A percentile compares a stretch with the other conserved stretches of the same genome.
Evolutionary conservation across 2,888 invertebrate species (phyloP).

Genomic region (Drosophila helvetica): DNA sequence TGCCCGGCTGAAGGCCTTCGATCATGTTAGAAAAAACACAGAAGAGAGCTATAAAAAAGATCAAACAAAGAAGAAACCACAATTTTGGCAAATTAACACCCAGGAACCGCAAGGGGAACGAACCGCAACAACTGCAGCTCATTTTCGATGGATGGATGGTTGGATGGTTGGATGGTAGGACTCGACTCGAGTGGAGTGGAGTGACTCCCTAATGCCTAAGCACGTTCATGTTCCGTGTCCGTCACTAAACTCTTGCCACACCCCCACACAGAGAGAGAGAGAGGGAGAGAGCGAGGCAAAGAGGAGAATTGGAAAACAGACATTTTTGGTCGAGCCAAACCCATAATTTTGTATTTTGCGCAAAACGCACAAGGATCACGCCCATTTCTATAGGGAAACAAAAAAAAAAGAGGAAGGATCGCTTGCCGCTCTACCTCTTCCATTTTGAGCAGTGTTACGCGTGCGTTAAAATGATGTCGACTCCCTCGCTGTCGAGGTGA

Average conservation of each 20-base stretch:
- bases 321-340: constrained; percentile 58
- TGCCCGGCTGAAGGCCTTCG: not conserved
- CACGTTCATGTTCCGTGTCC: constrained; percentile 70
- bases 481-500: constrained; percentile 66
- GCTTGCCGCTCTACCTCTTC: constrained; percentile 10
- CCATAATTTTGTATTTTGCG: constrained; percentile 77
- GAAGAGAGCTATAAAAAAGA: constrained; percentile 6
- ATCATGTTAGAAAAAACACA: constrained; percentile 52
- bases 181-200: not conserved
- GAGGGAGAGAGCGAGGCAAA: not conserved
- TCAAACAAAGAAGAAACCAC: constrained; percentile 51
- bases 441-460: constrained; percentile 58
- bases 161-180: constrained; percentile 13
- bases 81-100: constrained; percentile 77
- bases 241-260: constrained; percentile 74
- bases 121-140: constrained; percentile 34
- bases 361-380: constrained; percentile 67
- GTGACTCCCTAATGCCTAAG: constrained; percentile 77
- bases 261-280: constrained; percentile 38
- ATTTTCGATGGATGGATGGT: constrained; percentile 21
- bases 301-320: constrained; percentile 51
- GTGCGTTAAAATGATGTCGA: constrained; percentile 69
- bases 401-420: constrained; percentile 7
- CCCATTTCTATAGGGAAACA: constrained; percentile 55
- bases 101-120: constrained; percentile 31